Conservation (phyloP, 2,888 invertebrate genomes). For the Eupithecia tripunctaria region DNA sequence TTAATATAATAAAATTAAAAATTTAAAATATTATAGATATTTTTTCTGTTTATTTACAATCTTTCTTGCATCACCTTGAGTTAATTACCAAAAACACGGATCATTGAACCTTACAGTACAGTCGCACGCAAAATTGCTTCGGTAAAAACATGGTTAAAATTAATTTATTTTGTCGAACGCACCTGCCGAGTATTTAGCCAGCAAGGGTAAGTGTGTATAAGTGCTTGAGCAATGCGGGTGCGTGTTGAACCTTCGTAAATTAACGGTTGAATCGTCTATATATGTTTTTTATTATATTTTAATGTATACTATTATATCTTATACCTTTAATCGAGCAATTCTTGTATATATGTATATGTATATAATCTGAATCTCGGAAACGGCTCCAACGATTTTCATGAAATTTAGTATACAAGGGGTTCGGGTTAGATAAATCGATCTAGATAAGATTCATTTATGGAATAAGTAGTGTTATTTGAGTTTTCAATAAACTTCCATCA, state of each 20-base stretch:
- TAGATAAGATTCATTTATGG: no score
- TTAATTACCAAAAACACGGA: constrained; percentile 8
- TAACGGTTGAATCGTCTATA: background rate
- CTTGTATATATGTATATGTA: no score
- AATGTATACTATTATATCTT: background rate
- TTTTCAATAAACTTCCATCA: no score
- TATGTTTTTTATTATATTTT: background rate
- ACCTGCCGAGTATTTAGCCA: constrained; percentile 20
- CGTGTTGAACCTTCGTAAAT: constrained; percentile 15
- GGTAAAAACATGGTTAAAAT: constrained; percentile 19
- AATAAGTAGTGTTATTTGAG: no score
- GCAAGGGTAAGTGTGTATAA: background rate
- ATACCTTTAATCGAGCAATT: no score
- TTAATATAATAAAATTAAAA: no score
- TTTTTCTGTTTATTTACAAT: background rate
- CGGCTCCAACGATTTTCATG: no score
- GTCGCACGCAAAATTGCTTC: constrained; percentile 8
- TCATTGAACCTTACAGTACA: constrained; percentile 9
- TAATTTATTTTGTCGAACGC: constrained; percentile 20
- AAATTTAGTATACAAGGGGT: no score
- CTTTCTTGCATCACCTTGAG: background rate
- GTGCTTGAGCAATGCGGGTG: constrained; percentile 13
- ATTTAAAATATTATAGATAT: no score
- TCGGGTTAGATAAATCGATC: no score
- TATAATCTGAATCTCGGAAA: no score